phyloP scores from a whole-genome alignment of 2,113 vertebrate species.

The Aegithalos caudatus region DNA sequence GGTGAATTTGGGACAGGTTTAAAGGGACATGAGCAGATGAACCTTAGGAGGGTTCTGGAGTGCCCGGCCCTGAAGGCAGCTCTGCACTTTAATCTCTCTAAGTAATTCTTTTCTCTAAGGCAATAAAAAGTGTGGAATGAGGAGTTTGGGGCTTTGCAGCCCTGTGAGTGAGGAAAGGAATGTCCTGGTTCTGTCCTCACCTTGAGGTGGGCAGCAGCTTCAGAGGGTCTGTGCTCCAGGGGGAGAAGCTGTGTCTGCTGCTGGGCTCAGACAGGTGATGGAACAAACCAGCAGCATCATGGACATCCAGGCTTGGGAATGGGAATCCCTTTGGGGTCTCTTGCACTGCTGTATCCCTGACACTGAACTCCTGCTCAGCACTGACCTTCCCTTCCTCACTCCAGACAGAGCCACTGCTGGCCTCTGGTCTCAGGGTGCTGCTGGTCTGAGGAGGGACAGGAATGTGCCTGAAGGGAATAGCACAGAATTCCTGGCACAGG shows the following conservation, averaged over 20 bases:
- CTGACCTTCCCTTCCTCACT: neutral
- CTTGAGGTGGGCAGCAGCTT: neutral
- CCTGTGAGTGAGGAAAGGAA: neutral
- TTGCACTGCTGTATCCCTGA: neutral
- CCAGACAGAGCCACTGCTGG: neutral
- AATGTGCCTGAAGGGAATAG: neutral
- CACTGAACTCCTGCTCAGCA: fast-evolving
- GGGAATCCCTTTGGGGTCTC: neutral
- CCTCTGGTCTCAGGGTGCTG: neutral
- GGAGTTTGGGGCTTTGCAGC: neutral
- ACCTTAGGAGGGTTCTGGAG: neutral
- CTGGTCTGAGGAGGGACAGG: neutral
- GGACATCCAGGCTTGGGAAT: neutral
- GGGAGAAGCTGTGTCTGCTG: neutral
- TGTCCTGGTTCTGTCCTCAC: neutral
- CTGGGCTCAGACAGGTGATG: neutral
- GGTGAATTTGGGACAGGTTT: neutral
- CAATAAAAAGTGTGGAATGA: slow-evolving; percentile 11
- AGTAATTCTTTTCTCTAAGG: neutral
- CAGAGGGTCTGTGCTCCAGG: neutral
- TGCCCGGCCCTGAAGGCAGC: neutral
- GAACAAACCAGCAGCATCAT: neutral
- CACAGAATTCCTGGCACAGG: neutral
- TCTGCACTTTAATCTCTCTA: slow-evolving; percentile 34
- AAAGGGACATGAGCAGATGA: neutral